These are phyloP conservation scores for Notolabrus celidotus DNA, from an alignment of 2,797 vertebrate species.

Conservation along the genomic window DNA sequence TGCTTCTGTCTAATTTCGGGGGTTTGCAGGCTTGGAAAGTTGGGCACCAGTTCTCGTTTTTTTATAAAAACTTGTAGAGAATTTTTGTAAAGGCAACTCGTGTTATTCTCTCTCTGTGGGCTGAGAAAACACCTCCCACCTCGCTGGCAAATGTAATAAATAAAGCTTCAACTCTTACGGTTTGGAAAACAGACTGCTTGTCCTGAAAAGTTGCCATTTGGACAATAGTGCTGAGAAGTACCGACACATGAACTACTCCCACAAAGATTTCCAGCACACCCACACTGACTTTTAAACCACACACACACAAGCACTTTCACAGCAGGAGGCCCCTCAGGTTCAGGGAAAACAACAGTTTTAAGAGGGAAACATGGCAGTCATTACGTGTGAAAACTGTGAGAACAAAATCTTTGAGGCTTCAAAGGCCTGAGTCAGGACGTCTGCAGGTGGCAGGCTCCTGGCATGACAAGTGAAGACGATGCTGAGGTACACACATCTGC, in stretches of 20 bases:
- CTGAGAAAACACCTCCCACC: background rate
- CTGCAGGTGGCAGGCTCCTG: background rate
- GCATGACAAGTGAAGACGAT: background rate
- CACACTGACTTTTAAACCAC: constrained; percentile 24
- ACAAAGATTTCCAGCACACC: constrained; percentile 16
- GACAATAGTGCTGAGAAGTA: background rate
- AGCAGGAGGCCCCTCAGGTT: constrained; percentile 48
- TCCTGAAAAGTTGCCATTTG: constrained; percentile 18
- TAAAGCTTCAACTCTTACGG: constrained; percentile 4
- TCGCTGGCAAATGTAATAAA: background rate
- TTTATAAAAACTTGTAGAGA: background rate
- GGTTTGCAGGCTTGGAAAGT: too few relatives aligned
- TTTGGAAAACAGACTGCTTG: constrained; percentile 4
- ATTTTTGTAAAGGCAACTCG: background rate
- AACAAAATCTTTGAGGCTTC: constrained; percentile 41
- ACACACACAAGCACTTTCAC: constrained; percentile 52
- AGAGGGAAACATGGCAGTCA: constrained; percentile 65
- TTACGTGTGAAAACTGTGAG: constrained; percentile 54
- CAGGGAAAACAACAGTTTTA: constrained; percentile 55
- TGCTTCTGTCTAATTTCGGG: too few relatives aligned
- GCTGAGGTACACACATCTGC: background rate
- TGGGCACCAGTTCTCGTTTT: background rate
- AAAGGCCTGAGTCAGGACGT: constrained; percentile 24
- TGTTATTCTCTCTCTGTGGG: constrained; percentile 2
- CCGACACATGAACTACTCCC: background rate